phyloP scores from a whole-genome alignment of 1,140 invertebrate genomes.

The Drosophila ironensis region DNA sequence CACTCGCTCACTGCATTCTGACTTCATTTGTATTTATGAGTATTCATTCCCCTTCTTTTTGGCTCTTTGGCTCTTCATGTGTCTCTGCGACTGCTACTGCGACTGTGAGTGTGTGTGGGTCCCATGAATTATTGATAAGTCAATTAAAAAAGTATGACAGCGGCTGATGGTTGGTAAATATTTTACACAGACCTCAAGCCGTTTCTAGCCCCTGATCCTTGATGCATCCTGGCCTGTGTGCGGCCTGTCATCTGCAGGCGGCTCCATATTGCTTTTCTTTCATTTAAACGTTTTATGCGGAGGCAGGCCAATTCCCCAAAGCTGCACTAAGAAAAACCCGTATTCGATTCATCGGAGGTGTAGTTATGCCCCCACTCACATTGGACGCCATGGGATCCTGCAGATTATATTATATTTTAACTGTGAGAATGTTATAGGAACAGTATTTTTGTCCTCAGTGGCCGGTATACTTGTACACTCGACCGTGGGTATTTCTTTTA shows the following conservation, averaged over 20 bases:
- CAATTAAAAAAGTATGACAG: constrained; percentile 81
- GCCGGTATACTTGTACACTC: constrained; percentile 2
- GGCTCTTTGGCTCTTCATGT: not conserved
- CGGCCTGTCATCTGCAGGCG: constrained; percentile 43
- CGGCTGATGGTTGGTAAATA: constrained; percentile 68
- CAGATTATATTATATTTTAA: too few relatives aligned
- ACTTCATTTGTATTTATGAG: constrained; percentile 73
- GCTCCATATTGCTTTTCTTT: constrained; percentile 45
- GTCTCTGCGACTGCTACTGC: too few relatives aligned
- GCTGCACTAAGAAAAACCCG: not conserved
- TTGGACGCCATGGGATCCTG: too few relatives aligned
- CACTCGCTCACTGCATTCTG: constrained; percentile 38
- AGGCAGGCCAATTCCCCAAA: constrained; percentile 16
- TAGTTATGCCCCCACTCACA: too few relatives aligned
- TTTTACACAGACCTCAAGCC: constrained; percentile 52
- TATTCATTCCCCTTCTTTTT: constrained; percentile 14
- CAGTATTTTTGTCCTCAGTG: constrained; percentile 12
- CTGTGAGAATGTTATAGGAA: too few relatives aligned
- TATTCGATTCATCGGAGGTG: not conserved
- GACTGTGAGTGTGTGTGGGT: constrained; percentile 20
- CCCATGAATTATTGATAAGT: constrained; percentile 81
- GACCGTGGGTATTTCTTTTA: not conserved
- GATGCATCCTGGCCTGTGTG: constrained; percentile 9
- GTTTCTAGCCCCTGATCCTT: constrained; percentile 1
- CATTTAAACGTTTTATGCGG: constrained; percentile 52